Conservation (phyloP, 2,113 vertebrate genomes). For the Istiophorus platypterus region DNA sequence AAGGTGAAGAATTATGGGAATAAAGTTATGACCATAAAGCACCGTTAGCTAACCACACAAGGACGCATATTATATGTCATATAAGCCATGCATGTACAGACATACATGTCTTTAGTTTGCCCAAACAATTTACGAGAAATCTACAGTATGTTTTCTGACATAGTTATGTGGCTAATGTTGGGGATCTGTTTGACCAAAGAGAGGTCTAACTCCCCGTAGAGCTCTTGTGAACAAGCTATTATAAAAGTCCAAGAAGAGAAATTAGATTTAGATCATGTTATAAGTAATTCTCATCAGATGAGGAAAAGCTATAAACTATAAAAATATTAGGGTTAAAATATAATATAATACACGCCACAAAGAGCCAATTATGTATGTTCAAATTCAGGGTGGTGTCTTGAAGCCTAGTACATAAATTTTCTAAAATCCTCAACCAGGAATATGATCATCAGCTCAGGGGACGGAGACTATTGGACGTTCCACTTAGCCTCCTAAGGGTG, state of each 20-base stretch:
- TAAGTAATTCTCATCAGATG: too few species aligned
- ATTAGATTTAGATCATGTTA: too few species aligned
- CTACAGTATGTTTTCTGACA: not conserved
- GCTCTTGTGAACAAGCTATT: too few species aligned
- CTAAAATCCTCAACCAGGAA: conserved; percentile 1
- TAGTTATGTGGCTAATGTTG: not conserved
- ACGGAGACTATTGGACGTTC: conserved; percentile 27
- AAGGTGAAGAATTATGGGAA: not conserved
- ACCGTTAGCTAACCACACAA: not conserved
- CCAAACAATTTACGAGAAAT: too few species aligned
- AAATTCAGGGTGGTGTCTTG: not conserved
- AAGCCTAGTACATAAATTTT: not conserved
- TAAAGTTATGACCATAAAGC: not conserved
- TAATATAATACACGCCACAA: not conserved
- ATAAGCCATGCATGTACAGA: too few species aligned
- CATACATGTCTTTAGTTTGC: too few species aligned
- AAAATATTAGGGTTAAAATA: not conserved
- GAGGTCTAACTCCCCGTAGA: too few species aligned
- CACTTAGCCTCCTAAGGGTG: conserved; percentile 20
- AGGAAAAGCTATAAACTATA: not conserved
- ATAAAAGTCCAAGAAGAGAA: not conserved
- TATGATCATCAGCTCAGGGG: conserved; percentile 36
- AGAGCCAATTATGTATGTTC: not conserved
- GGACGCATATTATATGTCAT: not conserved
- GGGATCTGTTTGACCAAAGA: too few species aligned